Base-by-base conservation (phyloP, 2,113 vertebrate genomes). In the Platysteira castanea region DNA sequence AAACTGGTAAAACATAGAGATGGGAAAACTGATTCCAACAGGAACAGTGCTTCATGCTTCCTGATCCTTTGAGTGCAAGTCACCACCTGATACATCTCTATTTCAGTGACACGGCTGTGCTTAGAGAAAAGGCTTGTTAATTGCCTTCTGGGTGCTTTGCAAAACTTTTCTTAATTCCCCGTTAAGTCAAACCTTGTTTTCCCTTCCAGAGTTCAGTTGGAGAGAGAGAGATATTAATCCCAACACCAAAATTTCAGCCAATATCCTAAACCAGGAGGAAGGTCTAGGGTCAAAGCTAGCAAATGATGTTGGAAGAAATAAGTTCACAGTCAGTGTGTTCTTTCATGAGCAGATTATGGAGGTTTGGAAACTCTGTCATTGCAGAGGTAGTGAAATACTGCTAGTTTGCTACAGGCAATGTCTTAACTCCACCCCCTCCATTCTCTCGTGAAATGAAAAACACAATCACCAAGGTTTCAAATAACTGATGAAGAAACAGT, bases 371-470 rank as follows among this genome's bases (percentile, higher is more conserved):
- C 73, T 52, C 28, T 92, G 46, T 85, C 69, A 64, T 77, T 2
- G 0, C 68, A 75, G 85, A 87, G 28, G 19, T 78, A 93, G 92
- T 87, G 76, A 94, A 96, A 93, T 89, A 90, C 53, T 96, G 88
- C 79, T 84, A 39, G 68, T 81, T 94, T 90, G 85, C 83, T 90
- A 92, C 82, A 95, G 79, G 73, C 85, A 73, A 70, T 78, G 74
- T 53, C 77, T 92, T 41, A 90, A 81, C 60, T 68, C 86, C 90
- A 75, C 92, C 68, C 79, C 26, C 33, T 84, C 56, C 64, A 60
- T 89, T 80, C 89, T 95, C 84, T 87, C 81, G 73, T 95, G 91
- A 92, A 97, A 97, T 90, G 57, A 89, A 95, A 96, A 93, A 71
- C 70, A 80, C 54, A 87, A 71, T 88, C 68, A 60, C 41, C 10